Conservation (phyloP, 1,140 invertebrate genomes). For the Euwallacea similis region DNA sequence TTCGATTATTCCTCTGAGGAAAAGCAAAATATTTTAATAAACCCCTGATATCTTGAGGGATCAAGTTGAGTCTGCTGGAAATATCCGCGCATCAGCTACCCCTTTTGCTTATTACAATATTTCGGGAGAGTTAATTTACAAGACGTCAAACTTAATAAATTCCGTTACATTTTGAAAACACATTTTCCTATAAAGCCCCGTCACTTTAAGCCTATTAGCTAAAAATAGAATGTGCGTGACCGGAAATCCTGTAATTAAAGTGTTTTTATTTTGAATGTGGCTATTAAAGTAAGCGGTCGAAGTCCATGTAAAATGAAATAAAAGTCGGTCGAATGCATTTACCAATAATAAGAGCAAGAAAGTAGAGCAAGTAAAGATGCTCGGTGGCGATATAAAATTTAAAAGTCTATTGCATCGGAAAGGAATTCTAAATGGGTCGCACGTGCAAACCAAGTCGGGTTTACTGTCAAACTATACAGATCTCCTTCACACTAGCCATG, state of each 20-base stretch:
- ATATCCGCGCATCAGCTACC: slow-evolving; percentile 18
- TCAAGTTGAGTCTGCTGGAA: slow-evolving; percentile 12
- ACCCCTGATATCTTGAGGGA: slow-evolving; percentile 10
- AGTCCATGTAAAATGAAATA: no score
- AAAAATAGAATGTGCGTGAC: slow-evolving; percentile 16
- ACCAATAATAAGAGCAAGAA: no score
- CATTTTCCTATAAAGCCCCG: slow-evolving; percentile 21
- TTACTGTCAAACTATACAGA: slow-evolving; percentile 34
- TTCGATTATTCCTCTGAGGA: slow-evolving; percentile 4
- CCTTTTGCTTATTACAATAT: slow-evolving; percentile 27
- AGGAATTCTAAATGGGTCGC: slow-evolving; percentile 12
- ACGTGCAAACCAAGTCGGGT: slow-evolving; percentile 18
- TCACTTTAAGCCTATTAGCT: slow-evolving; percentile 27
- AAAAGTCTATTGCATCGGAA: slow-evolving; percentile 32
- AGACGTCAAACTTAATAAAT: slow-evolving; percentile 29
- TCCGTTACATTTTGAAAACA: slow-evolving; percentile 16
- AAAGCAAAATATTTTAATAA: slow-evolving; percentile 20
- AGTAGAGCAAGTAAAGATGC: no score
- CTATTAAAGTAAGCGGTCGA: no score
- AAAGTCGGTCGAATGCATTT: no score
- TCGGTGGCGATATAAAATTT: slow-evolving; percentile 25
- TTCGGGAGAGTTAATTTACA: slow-evolving; percentile 19
- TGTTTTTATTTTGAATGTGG: neutral
- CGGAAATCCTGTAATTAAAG: slow-evolving; percentile 11
- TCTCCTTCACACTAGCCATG: slow-evolving; percentile 31